Conservation (phyloP, 2,888 invertebrate genomes). For the Epicampocera succincta region DNA sequence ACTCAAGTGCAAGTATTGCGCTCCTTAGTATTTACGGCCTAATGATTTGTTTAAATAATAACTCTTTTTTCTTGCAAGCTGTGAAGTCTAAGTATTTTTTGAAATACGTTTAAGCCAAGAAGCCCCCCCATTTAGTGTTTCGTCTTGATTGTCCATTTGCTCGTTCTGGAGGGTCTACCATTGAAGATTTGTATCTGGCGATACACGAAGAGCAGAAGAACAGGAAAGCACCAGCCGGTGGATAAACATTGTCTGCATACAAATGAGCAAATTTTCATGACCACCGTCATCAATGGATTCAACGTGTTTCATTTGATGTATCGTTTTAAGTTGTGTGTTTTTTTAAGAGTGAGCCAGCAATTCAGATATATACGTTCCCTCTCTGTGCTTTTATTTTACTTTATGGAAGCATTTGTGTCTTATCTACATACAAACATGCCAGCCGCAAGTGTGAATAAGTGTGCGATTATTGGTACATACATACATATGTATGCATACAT, state of each 20-base stretch:
- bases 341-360: slow-evolving; percentile 14
- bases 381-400: slow-evolving; percentile 1
- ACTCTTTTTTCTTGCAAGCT: too few species aligned
- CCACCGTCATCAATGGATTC: slow-evolving; percentile 58
- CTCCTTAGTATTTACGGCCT: too few species aligned
- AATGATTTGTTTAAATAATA: too few species aligned
- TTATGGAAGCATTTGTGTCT: not conserved
- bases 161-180: too few species aligned
- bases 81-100: too few species aligned
- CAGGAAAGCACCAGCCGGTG: slow-evolving; percentile 61
- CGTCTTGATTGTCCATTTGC: too few species aligned
- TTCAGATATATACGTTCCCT: slow-evolving; percentile 8
- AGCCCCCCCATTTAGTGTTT: too few species aligned
- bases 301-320: slow-evolving; percentile 46
- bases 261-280: slow-evolving; percentile 66
- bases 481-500: not conserved
- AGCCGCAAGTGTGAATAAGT: not conserved
- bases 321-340: slow-evolving; percentile 5
- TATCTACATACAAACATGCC: not conserved
- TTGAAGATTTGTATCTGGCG: too few species aligned
- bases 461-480: too few species aligned
- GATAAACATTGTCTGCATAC: slow-evolving; percentile 67
- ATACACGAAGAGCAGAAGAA: not conserved
- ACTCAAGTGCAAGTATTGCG: too few species aligned
- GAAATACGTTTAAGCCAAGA: too few species aligned